Percentiles rank a stretch among this genome's conserved stretches.
Conservation (phyloP, 2,888 invertebrate species). For the Horisme vitalbata region DNA sequence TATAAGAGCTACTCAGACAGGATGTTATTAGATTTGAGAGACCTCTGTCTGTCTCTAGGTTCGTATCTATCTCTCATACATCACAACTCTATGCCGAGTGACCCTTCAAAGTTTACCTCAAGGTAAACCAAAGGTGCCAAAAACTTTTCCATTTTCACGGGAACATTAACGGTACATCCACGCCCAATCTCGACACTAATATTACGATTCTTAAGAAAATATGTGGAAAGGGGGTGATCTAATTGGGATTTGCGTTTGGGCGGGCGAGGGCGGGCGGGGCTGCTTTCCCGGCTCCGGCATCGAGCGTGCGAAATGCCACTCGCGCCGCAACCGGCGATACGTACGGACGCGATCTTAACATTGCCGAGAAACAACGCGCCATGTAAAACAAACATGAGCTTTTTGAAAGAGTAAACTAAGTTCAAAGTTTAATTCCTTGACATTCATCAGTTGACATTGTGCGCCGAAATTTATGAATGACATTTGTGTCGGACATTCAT, state of each 20-base stretch:
- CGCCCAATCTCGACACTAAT: constrained; percentile 44
- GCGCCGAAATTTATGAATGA: constrained; percentile 6
- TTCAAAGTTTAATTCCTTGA: constrained; percentile 18
- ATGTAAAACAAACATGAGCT: constrained; percentile 26
- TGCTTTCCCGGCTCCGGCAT: constrained; percentile 57
- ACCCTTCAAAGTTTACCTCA: constrained; percentile 19
- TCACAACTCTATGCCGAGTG: not conserved
- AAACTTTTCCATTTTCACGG: constrained; percentile 10
- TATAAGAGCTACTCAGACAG: constrained; percentile 21
- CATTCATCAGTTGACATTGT: constrained; percentile 15
- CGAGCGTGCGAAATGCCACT: constrained; percentile 53
- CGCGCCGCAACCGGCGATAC: constrained; percentile 53
- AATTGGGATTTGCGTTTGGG: constrained; percentile 57
- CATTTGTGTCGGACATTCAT: constrained; percentile 16
- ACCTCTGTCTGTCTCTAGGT: not conserved
- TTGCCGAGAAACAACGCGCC: constrained; percentile 19
- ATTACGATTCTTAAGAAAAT: constrained; percentile 54
- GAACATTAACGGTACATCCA: constrained; percentile 35
- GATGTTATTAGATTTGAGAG: constrained; percentile 25
- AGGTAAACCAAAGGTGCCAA: constrained; percentile 18
- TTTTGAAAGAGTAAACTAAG: constrained; percentile 7
- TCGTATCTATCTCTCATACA: not conserved
- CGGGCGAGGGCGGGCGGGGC: constrained; percentile 59
- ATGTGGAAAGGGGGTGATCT: constrained; percentile 46
- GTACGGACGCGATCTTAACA: constrained; percentile 52